Evolutionary conservation across 2,797 vertebrate species (phyloP).

Genomic region (Neosalanx taihuensis): DNA sequence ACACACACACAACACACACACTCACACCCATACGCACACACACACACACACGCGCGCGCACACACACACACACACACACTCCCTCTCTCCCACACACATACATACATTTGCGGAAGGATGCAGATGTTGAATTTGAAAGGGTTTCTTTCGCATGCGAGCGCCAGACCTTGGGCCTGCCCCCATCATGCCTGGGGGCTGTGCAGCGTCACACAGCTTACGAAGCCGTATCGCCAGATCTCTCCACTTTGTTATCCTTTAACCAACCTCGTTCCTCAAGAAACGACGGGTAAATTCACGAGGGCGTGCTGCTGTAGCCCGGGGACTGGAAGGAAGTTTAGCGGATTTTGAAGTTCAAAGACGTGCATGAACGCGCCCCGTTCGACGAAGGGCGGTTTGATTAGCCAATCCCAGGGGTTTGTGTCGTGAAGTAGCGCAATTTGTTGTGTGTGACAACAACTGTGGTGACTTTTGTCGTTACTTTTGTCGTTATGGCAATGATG

Average conservation of each 20-base stretch:
- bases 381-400: not conserved
- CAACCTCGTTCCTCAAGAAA: not conserved
- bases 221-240: not conserved
- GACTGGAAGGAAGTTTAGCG: too few species aligned
- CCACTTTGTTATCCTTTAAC: not conserved
- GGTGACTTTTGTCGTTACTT: not conserved
- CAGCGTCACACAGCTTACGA: not conserved
- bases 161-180: not conserved
- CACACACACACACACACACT: too few species aligned
- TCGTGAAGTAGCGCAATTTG: slow-evolving; percentile 13
- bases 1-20: too few species aligned
- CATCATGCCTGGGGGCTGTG: not conserved
- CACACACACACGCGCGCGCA: too few species aligned
- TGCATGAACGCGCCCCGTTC: not conserved
- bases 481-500: not conserved
- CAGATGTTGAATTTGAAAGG: not conserved
- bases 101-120: slow-evolving; percentile 5
- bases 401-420: not conserved
- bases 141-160: not conserved
- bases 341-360: not conserved
- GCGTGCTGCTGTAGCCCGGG: not conserved
- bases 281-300: not conserved
- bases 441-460: slow-evolving; percentile 29
- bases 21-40: too few species aligned
- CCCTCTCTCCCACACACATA: slow-evolving; percentile 4